phyloP scores from a whole-genome alignment of 2,888 invertebrate genomes.

The Tenthredo livida region DNA sequence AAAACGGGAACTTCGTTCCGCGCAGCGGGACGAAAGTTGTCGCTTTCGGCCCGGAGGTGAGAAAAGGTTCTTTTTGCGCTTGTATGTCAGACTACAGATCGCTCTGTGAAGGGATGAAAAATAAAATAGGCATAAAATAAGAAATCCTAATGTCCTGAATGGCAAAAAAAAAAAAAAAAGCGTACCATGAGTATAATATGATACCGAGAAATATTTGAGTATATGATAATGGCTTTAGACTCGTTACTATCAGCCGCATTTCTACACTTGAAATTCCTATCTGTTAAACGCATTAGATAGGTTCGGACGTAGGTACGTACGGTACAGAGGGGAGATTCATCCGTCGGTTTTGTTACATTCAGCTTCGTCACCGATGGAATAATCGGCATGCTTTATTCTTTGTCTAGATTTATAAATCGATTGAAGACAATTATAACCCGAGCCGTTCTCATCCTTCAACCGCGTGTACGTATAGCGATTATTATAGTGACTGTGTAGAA shows the following conservation, averaged over 20 bases:
- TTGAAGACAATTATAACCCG: neutral
- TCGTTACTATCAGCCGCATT: neutral
- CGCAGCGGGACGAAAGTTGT: too few species aligned
- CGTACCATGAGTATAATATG: too few species aligned
- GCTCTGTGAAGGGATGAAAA: too few species aligned
- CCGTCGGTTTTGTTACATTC: neutral
- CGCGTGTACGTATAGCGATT: too few species aligned
- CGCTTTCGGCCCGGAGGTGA: too few species aligned
- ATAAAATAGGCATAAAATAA: neutral
- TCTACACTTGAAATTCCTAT: neutral
- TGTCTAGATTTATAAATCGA: constrained; percentile 9
- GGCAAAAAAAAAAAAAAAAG: neutral
- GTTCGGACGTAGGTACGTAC: neutral
- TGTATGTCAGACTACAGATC: too few species aligned
- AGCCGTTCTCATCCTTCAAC: neutral
- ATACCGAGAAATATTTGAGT: neutral
- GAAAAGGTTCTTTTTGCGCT: too few species aligned
- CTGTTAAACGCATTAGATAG: neutral
- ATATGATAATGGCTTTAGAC: neutral
- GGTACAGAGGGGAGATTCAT: neutral
- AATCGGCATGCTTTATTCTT: neutral
- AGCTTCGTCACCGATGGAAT: constrained; percentile 3
- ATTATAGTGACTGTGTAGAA: neutral
- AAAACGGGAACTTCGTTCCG: too few species aligned
- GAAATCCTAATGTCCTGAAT: neutral